These are phyloP conservation scores for Hyles lineata DNA, from an alignment of 2,888 invertebrate species.

Conservation along the genomic window DNA sequence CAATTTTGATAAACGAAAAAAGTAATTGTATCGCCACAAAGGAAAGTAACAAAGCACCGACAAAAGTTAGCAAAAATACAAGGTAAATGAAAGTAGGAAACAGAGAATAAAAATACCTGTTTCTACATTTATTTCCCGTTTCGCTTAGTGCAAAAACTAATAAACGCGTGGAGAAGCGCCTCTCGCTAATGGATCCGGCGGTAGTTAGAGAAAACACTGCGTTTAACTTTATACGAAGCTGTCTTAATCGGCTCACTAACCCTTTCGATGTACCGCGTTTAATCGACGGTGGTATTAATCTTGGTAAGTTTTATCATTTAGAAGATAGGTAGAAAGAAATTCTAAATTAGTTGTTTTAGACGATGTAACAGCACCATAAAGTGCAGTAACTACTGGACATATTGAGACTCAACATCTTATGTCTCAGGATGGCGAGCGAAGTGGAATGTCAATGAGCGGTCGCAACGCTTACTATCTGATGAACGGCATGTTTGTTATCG, in stretches of 20 bases:
- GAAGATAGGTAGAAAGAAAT: too few species aligned
- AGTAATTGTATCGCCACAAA: not conserved
- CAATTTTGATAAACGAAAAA: too few species aligned
- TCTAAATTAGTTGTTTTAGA: too few species aligned
- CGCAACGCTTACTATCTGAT: too few species aligned
- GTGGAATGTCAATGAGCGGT: too few species aligned
- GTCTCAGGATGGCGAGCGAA: too few species aligned
- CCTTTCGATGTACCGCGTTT: not conserved
- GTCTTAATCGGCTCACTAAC: constrained; percentile 10
- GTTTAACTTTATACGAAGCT: constrained; percentile 9
- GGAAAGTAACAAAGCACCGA: not conserved
- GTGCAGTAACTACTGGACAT: too few species aligned
- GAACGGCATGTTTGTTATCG: too few species aligned
- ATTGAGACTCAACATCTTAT: too few species aligned
- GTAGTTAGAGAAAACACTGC: constrained; percentile 1
- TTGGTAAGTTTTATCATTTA: not conserved
- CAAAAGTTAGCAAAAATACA: not conserved
- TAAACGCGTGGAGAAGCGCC: not conserved
- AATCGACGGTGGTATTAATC: not conserved
- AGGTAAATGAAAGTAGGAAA: not conserved
- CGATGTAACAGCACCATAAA: too few species aligned
- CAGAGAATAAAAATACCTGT: not conserved
- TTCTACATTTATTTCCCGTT: constrained; percentile 4
- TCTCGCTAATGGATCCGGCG: constrained; percentile 1
- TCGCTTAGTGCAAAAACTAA: constrained; percentile 6